Evolutionary conservation across 2,797 vertebrate species (phyloP), one percentile per base, ranked within the genome.

Genomic region (Halcyon badia): DNA sequence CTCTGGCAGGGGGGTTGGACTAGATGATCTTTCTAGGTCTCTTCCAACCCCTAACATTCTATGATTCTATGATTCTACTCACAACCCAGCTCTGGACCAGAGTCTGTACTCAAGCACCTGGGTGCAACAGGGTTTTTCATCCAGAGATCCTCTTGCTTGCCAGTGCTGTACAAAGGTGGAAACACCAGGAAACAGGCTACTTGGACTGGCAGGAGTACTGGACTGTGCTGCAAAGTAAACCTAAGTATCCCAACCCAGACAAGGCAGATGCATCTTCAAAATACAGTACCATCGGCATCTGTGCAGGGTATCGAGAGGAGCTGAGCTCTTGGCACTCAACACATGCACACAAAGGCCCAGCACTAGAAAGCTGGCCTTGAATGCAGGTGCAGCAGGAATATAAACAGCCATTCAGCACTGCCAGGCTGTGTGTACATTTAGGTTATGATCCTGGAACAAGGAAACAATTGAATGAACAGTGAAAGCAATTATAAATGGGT

Each of bases 401-500:
- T 24, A 65, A 77, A 83, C 48, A 61, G 64, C 52, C 1, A 2
- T 41, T 37, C 57, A 35, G 46, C 28, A 0, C 54, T 46, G 1
- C 51, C 51, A 69, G 77, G 49, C 56, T 70, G 51, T 31, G 8
- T 4, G 1, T 7, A 49, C 11, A 0, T 57, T 76, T 35, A 69
- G 28, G 17, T 64, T 83, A 58, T 10, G 52, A 78, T 51, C 75
- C 72, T 96, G 61, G 69, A 89, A 83, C 46, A 66, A 82, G 46
- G 54, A 91, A 94, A 88, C 46, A 76, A 78, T 1, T 62, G 65
- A 89, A 83, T 58, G n/a, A 85, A 85, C 37, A 91, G 42, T 25
- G 76, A 83, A 72, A 71, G 62, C 58, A 44, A 60, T 69, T 49
- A 69, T 6, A 68, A 52, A 51, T 9, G 16, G 30, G 31, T 20